phyloP scores from a whole-genome alignment of 2,797 vertebrate species.

The Myoxocephalus aenaeus region DNA sequence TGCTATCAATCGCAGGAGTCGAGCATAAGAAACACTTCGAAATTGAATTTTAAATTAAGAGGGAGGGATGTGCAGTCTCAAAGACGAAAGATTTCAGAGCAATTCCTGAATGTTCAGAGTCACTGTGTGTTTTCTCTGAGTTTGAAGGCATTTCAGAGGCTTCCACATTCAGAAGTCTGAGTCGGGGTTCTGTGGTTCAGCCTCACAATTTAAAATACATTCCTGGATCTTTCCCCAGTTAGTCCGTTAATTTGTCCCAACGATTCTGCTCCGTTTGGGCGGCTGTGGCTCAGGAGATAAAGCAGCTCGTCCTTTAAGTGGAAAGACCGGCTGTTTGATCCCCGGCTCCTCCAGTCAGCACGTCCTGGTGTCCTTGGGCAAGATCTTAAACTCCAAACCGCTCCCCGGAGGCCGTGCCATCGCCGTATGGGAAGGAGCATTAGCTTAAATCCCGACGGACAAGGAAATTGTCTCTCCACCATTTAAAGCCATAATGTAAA shows the following conservation, averaged over 20 bases:
- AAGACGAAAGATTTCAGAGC: constrained; percentile 43
- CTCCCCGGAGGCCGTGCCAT: background rate
- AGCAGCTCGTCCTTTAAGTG: background rate
- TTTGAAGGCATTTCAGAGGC: constrained; percentile 18
- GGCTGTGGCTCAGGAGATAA: background rate
- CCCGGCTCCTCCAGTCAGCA: background rate
- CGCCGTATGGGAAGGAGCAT: background rate
- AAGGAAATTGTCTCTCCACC: background rate
- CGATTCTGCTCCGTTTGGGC: background rate
- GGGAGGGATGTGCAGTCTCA: constrained; percentile 59
- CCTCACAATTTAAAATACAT: background rate
- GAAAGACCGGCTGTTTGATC: background rate
- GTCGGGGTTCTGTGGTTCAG: background rate
- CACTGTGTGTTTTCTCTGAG: constrained; percentile 39
- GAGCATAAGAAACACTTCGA: constrained; percentile 70
- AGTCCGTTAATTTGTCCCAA: background rate
- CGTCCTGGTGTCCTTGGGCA: background rate
- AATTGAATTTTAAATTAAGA: constrained; percentile 82
- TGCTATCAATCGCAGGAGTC: constrained; percentile 75
- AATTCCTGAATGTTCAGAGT: constrained; percentile 47
- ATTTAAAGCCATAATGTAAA: background rate
- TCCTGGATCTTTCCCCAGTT: constrained; percentile 8
- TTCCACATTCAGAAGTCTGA: constrained; percentile 2
- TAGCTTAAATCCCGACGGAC: background rate
- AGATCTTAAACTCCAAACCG: background rate